Percentiles rank a stretch among this genome's conserved stretches.
These are phyloP conservation scores for Albula goreensis DNA, from an alignment of 2,113 vertebrate species.

Conservation along the genomic window DNA sequence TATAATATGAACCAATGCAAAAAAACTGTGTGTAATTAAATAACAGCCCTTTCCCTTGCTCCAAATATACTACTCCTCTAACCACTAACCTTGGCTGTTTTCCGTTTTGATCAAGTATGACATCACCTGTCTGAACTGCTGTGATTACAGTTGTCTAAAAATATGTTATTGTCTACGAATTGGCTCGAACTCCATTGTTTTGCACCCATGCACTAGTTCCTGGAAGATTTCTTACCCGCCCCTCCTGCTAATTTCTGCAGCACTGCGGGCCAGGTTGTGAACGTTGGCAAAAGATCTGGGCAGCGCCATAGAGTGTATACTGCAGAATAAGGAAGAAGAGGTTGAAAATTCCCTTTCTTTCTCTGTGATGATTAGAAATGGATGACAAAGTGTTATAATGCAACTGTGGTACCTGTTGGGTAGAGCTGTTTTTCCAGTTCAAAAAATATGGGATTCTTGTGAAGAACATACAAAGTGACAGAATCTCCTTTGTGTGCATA, in stretches of 20 bases:
- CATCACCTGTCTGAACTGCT: no score
- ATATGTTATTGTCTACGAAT: no score
- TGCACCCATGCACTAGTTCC: not conserved
- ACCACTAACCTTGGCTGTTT: no score
- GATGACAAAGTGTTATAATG: not conserved
- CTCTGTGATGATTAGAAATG: not conserved
- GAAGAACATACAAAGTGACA: conserved; percentile 79
- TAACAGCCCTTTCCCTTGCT: no score
- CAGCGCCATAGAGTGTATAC: conserved; percentile 87
- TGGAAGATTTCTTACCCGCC: conserved; percentile 76
- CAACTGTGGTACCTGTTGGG: conserved; percentile 80
- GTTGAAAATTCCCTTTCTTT: not conserved
- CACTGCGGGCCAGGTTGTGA: conserved; percentile 88
- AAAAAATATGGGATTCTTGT: conserved; percentile 87
- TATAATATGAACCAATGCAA: no score
- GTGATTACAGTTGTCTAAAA: no score
- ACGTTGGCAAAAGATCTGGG: conserved; percentile 80
- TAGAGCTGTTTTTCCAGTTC: conserved; percentile 83
- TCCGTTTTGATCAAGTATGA: no score
- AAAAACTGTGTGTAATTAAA: no score
- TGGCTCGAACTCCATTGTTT: not conserved
- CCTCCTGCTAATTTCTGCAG: conserved; percentile 87
- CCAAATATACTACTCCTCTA: no score
- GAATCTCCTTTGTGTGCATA: conserved; percentile 86
- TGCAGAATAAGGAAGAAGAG: conserved; percentile 57